A percentile compares a stretch with the other conserved stretches of the same genome.
phyloP scores from a whole-genome alignment of 2,113 vertebrate genomes.

The Strix uralensis region DNA sequence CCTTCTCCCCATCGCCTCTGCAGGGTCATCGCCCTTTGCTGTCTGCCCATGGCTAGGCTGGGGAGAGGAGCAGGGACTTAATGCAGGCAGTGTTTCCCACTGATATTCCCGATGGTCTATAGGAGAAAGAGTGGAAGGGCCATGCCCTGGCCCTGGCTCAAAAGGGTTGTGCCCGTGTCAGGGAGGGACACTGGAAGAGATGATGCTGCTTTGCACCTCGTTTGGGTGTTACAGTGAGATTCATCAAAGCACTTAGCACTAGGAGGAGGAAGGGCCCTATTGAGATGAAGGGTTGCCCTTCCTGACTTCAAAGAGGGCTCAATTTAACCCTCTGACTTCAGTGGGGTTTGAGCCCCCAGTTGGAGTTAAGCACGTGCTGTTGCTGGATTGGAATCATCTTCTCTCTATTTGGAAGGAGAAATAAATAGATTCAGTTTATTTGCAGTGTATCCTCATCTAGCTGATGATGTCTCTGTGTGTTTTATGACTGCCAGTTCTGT shows the following conservation, averaged over 20 bases:
- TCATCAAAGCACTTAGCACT: background rate
- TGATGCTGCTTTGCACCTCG: background rate
- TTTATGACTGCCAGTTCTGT: background rate
- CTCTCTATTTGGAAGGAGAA: background rate
- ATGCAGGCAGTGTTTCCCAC: background rate
- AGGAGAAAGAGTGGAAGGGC: background rate
- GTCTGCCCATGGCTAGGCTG: background rate
- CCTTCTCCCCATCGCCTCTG: background rate
- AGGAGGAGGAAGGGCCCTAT: background rate
- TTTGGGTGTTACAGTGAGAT: background rate
- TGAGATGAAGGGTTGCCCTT: background rate
- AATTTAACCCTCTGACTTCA: constrained; percentile 3
- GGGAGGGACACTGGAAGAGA: background rate
- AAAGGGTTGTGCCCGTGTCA: background rate
- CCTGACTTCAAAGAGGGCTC: background rate
- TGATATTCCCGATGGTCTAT: background rate
- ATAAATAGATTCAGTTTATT: background rate
- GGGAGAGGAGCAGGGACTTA: background rate
- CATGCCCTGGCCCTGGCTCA: background rate
- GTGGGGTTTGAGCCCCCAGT: background rate
- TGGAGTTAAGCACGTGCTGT: background rate
- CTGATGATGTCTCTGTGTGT: background rate
- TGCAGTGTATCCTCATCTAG: background rate
- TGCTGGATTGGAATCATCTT: background rate
- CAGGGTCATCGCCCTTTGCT: fast-evolving